phyloP scores from a whole-genome alignment of 2,113 vertebrate species.

The Recurvirostra avosetta region DNA sequence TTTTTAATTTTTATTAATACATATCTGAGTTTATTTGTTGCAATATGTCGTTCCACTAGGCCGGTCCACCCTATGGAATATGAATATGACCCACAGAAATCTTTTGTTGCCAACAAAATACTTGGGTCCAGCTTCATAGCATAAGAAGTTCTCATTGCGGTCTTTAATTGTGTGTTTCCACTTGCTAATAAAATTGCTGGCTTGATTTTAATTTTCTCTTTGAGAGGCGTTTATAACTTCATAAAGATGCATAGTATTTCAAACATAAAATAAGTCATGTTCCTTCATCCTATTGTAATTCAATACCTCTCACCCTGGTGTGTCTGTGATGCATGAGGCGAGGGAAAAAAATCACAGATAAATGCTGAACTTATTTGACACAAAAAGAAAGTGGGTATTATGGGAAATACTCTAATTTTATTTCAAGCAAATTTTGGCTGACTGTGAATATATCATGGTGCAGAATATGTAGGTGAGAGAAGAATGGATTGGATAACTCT shows the following conservation, averaged over 20 bases:
- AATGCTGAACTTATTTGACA: neutral
- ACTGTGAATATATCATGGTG: neutral
- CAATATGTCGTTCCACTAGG: neutral
- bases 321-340: neutral
- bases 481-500: neutral
- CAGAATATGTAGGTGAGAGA: neutral
- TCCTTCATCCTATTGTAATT: neutral
- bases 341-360: neutral
- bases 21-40: neutral
- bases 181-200: neutral
- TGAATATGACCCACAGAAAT: neutral
- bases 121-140: neutral
- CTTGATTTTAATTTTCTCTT: neutral
- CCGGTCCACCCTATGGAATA: neutral
- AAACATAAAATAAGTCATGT: neutral
- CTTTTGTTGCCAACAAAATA: neutral
- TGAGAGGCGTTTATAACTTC: neutral
- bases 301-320: neutral
- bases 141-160: neutral
- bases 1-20: neutral
- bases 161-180: neutral
- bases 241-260: neutral
- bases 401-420: neutral
- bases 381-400: neutral
- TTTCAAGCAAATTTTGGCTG: neutral